Evolutionary conservation across 1,140 invertebrate species (phyloP), one percentile per base, ranked within the genome.

Genomic region (Drosophila repletoides): DNA sequence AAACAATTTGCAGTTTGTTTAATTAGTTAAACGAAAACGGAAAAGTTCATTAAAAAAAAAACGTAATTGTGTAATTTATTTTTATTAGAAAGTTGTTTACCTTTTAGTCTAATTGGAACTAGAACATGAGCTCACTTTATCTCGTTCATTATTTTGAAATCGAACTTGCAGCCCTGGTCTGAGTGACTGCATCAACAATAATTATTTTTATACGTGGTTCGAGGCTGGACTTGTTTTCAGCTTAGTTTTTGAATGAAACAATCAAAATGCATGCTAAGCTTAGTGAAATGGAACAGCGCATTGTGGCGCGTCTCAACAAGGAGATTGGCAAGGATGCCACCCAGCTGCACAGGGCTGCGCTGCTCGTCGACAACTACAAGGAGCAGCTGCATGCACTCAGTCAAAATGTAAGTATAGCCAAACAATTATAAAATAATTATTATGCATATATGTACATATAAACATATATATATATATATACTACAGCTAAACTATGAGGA

Each of bases 401-500:
- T 6, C 63, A 75, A 49, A 71, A 41, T 15, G 72, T 86, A 9
- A 51, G 69, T 56, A 1, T 1, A 10, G 3, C n/a, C n/a, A n/a
- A n/a, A n/a, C n/a, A n/a, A n/a, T n/a, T n/a, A n/a, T n/a, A 5
- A 3, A 15, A 4, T 51, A 71, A 43, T 72, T 14, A 24, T 5
- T 1, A 15, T n/a, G 28, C 5, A 52, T 17, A 28, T 15, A 38
- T 2, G n/a, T 28, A 14, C 22, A 31, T 24, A 21, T 69, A 19
- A 55, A 29, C 68, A 43, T 48, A 34, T 46, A 33, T 59, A 51
- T 28, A 33, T n/a, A n/a, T n/a, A n/a, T n/a, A n/a, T n/a, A n/a
- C n/a, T 24, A 10, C 61, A 94, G 94, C 76, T 95, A 6, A 92
- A 93, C 40, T 89, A 93, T 72, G 92, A 91, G 10, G 93, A 93